These are phyloP conservation scores for Orbicella faveolata DNA, from an alignment of 64 coral and sea anemone species.

Conservation along the genomic window DNA sequence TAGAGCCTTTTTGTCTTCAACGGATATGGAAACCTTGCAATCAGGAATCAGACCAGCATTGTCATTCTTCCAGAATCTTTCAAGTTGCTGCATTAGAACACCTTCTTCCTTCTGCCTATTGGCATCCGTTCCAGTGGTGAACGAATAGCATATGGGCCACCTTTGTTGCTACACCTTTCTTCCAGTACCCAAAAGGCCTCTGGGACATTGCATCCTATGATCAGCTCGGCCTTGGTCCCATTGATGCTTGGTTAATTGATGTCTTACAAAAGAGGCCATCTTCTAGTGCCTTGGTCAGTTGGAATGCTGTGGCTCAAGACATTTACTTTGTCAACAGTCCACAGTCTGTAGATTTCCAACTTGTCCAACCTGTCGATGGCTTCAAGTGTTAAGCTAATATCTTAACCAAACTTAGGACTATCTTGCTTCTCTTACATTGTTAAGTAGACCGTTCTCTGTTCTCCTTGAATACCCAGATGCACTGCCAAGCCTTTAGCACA, in stretches of 20 bases:
- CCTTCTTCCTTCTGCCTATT: background rate
- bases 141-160: too few relatives aligned
- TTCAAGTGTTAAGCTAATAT: background rate
- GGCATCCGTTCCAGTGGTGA: conserved; percentile 11
- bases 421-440: conserved; percentile 41
- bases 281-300: too few relatives aligned
- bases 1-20: too few relatives aligned
- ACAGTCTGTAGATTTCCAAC: conserved; percentile 11
- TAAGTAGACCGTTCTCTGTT: background rate
- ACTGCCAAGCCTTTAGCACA: conserved; percentile 14
- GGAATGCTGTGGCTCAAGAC: too few relatives aligned
- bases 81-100: conserved; percentile 35
- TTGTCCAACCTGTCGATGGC: conserved; percentile 1
- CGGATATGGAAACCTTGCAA: too few relatives aligned
- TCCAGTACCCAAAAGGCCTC: too few relatives aligned
- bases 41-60: too few relatives aligned
- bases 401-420: conserved; percentile 10
- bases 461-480: conserved; percentile 18
- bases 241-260: too few relatives aligned
- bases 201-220: too few relatives aligned
- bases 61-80: background rate
- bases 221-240: too few relatives aligned
- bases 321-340: conserved; percentile 12
- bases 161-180: too few relatives aligned
- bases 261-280: too few relatives aligned